These are phyloP conservation scores for Platycercus adscitus DNA, from an alignment of 2,113 vertebrate genomes.

Conservation along the genomic window DNA sequence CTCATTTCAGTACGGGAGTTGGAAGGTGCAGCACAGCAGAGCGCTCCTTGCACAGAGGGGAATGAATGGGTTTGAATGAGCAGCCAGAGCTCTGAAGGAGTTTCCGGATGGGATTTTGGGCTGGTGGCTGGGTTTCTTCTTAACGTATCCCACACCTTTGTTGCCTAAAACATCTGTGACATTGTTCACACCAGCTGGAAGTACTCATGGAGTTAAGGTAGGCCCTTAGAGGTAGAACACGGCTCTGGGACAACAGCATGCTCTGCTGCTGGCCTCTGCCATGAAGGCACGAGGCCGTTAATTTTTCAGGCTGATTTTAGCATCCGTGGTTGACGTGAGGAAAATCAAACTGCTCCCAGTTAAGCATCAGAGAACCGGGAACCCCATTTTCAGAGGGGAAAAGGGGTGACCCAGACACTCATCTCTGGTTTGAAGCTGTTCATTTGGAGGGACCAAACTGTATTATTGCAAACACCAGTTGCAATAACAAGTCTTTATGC, in stretches of 20 bases:
- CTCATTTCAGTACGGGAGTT: neutral
- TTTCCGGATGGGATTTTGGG: neutral
- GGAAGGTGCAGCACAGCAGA: neutral
- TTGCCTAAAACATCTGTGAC: neutral
- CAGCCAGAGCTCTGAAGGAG: neutral
- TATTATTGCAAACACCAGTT: neutral
- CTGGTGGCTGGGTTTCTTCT: neutral
- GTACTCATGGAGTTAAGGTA: neutral
- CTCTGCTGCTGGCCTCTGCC: neutral
- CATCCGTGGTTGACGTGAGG: neutral
- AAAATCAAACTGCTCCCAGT: neutral
- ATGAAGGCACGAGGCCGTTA: rapidly evolving
- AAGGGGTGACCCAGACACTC: neutral
- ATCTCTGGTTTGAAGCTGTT: neutral
- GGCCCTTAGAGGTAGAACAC: neutral
- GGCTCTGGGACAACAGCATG: neutral
- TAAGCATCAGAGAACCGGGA: rapidly evolving
- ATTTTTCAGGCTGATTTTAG: neutral
- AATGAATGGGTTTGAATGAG: neutral
- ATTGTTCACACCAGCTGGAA: neutral
- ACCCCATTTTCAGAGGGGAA: neutral
- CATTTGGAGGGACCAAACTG: neutral
- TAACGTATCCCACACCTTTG: neutral
- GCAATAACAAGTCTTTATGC: neutral
- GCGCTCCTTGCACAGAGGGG: neutral